Evolutionary conservation across 2,113 vertebrate species (phyloP).

Genomic region (Mola mola): DNA sequence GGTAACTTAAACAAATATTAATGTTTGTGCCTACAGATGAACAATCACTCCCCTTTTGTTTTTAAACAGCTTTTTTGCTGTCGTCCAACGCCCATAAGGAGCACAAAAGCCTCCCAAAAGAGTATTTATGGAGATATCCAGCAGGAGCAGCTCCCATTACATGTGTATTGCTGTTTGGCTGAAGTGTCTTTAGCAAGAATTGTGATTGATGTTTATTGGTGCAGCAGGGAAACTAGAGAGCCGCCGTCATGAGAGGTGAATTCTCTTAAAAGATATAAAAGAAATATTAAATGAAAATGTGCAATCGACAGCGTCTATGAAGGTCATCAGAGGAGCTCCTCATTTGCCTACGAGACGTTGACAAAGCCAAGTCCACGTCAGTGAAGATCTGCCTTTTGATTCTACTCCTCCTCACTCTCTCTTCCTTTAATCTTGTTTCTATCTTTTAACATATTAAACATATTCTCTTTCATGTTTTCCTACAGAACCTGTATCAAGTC

Average conservation of each 20-base stretch:
- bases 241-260: conserved; percentile 37
- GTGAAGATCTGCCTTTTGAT: conserved; percentile 18
- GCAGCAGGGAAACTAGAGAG: conserved; percentile 43
- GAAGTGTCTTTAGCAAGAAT: conserved; percentile 25
- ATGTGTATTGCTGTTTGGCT: conserved; percentile 40
- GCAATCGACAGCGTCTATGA: conserved; percentile 45
- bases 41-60: conserved; percentile 31
- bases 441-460: conserved; percentile 41
- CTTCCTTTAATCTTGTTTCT: conserved; percentile 50
- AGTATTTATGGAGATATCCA: conserved; percentile 53
- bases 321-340: conserved; percentile 24
- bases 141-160: conserved; percentile 38
- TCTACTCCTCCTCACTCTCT: not conserved
- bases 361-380: conserved; percentile 53
- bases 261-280: conserved; percentile 19
- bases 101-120: conserved; percentile 29
- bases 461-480: conserved; percentile 57
- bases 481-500: conserved; percentile 43
- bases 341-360: conserved; percentile 43
- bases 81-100: conserved; percentile 42
- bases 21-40: conserved; percentile 20
- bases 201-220: conserved; percentile 53
- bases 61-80: conserved; percentile 26
- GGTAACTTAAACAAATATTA: conserved; percentile 69
- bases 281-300: conserved; percentile 52